These are phyloP conservation scores for Plebejus melissa DNA, from an alignment of 2,888 invertebrate species.

Conservation along the genomic window DNA sequence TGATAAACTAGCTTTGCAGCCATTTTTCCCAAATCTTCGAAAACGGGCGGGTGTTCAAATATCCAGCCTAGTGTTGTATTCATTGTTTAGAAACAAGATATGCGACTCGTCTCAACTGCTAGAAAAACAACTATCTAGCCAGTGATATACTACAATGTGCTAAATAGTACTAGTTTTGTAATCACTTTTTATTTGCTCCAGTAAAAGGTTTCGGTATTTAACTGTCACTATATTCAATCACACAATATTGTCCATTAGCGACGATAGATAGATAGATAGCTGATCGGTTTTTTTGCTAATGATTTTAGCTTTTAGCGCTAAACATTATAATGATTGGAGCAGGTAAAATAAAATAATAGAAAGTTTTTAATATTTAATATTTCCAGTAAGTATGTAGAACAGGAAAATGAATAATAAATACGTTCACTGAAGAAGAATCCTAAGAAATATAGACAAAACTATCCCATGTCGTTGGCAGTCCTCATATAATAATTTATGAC, in stretches of 20 bases:
- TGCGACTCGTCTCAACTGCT: background rate
- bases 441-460: too few species aligned
- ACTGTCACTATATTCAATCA: conserved; percentile 18
- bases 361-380: background rate
- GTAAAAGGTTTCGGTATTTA: conserved; percentile 19
- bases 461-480: too few species aligned
- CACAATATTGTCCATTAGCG: background rate
- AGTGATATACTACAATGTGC: conserved; percentile 26
- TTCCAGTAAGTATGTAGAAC: background rate
- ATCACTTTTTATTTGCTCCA: conserved; percentile 34
- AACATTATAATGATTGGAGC: background rate
- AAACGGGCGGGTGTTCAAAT: conserved; percentile 37
- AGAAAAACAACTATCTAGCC: background rate
- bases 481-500: too few species aligned
- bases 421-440: too few species aligned
- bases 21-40: conserved; percentile 44
- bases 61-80: background rate
- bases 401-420: too few species aligned
- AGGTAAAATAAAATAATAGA: background rate
- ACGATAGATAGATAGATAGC: background rate
- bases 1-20: conserved; percentile 54
- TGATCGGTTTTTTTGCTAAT: background rate
- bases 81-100: background rate
- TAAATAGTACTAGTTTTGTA: conserved; percentile 28
- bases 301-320: conserved; percentile 12